These are phyloP conservation scores for Unio delphinus DNA, from an alignment of 2,888 invertebrate species.

Conservation along the genomic window DNA sequence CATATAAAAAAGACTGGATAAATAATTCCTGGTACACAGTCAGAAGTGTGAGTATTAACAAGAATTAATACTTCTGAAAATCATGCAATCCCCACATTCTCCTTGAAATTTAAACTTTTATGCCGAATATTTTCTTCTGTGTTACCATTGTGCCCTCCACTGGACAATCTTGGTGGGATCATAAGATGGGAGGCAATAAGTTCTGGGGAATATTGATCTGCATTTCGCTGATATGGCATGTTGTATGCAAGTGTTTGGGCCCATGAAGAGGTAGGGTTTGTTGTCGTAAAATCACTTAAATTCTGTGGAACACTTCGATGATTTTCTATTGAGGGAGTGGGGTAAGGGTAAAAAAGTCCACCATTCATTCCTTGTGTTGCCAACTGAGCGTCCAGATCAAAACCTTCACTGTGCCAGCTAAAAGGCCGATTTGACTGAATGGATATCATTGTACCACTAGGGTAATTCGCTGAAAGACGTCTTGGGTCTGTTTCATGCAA, in stretches of 20 bases:
- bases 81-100: slow-evolving; percentile 62
- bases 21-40: too few relatives aligned
- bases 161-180: slow-evolving; percentile 56
- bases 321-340: slow-evolving; percentile 36
- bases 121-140: slow-evolving; percentile 54
- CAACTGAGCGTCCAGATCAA: slow-evolving; percentile 60
- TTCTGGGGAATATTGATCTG: slow-evolving; percentile 54
- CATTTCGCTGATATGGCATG: slow-evolving; percentile 23
- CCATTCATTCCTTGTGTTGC: slow-evolving; percentile 22
- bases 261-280: slow-evolving; percentile 39
- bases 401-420: slow-evolving; percentile 67
- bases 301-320: slow-evolving; percentile 61
- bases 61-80: slow-evolving; percentile 5
- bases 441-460: slow-evolving; percentile 46
- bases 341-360: slow-evolving; percentile 22
- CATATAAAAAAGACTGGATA: slow-evolving; percentile 10
- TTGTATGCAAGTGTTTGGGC: slow-evolving; percentile 48
- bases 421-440: slow-evolving; percentile 53
- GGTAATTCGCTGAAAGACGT: slow-evolving; percentile 58
- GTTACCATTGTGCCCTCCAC: slow-evolving; percentile 54
- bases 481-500: slow-evolving; percentile 57
- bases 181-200: slow-evolving; percentile 52
- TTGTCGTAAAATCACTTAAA: slow-evolving; percentile 37
- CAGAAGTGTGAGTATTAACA: too few relatives aligned
- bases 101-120: slow-evolving; percentile 52